Evolutionary conservation across 2,113 vertebrate species (phyloP), one percentile per base, ranked within the genome.

Genomic region (Carlito syrichta): DNA sequence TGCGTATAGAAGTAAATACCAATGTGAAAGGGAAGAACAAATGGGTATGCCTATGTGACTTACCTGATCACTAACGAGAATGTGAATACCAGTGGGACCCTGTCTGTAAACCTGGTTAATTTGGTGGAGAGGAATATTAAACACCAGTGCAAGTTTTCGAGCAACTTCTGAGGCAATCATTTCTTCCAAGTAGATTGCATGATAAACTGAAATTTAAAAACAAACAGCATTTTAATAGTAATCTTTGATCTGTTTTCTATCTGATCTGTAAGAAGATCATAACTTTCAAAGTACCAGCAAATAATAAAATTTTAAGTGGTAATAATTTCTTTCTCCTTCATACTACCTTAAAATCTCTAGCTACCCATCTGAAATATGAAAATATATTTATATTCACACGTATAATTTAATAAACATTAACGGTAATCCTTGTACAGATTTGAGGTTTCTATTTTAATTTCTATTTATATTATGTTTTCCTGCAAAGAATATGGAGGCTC

Each of bases 51-150:
- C 56, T 54, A 12, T 23, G 35, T 40, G 8, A 40, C 1, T 98
- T 99, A 99, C 99, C 99, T 99, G 99, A 98, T 99, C 99, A 66
- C 99, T 99, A 89, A 99, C 99, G 81, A 99, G 98, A 91, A 99
- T 99, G 98, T 99, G 99, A 92, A 99, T 99, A 71, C 99, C 99
- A 89, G 99, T 99, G 95, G 99, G 99, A 91, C 99, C 99, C 98
- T 99, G 99, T 98, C 99, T 99, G 98, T 99, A 99, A 98, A 99
- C 99, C 97, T 99, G 99, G 98, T 99, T 99, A 98, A 99, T 99
- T 91, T 98, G 99, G 95, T 99, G 99, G 97, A 99, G 98, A 96
- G 99, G 99, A 98, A 99, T 99, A 98, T 98, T 98, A 97, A 99
- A 99, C 96, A 99, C 99, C 94, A 98, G 97, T 22, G 99, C 99